Evolutionary conservation across 2,797 vertebrate species (phyloP), one percentile per base, ranked within the genome.

Genomic region (Tokudaia tokunoshimensis): DNA sequence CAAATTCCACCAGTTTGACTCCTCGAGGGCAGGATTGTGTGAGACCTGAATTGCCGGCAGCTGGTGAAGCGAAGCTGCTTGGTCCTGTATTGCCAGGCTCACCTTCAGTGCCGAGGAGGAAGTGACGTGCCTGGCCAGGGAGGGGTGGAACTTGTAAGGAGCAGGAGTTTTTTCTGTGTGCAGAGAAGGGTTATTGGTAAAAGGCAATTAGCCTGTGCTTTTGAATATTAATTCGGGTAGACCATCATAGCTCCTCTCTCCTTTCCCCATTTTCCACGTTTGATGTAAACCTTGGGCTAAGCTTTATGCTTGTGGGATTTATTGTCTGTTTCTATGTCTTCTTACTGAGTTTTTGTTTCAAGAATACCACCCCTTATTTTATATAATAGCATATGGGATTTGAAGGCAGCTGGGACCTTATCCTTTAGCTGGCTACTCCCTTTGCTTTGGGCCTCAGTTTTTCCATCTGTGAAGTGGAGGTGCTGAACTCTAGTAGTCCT

Each of bases 171-270:
- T 92, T 61, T 14, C 63, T 34, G 57, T 94, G 6, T 59, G 47
- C 87, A 74, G 75, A 74, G 75, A 85, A 80, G 72, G 59, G 31
- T 37, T 63, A 61, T 96, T 93, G 84, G 79, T 89, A 74, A 92
- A 89, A 82, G 88, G 22, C 90, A 93, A 81, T 79, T 79, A 89
- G 90, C 52, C 57, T 80, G 82, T 59, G 41, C 47, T 47, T 88
- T 93, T 37, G 6, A 37, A 8, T 91, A 47, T 80, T 34, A 37
- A n/a, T 87, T 96, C 94, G 82, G 47, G 80, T 78, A 84, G 82
- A 72, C 50, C 78, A 12, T 92, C 83, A 31, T 57, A 24, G 74
- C 31, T 8, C 76, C 15, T 14, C 26, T 31, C 52, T 50, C 29
- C 50, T 44, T 44, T 63, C 83, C 47, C 12, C 65, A 12, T 37